A percentile compares a stretch with the other conserved stretches of the same genome.
Conservation (phyloP, 30 jellyfish, hydroid and myxozoan species). For the Phacellophora camtschatica region DNA sequence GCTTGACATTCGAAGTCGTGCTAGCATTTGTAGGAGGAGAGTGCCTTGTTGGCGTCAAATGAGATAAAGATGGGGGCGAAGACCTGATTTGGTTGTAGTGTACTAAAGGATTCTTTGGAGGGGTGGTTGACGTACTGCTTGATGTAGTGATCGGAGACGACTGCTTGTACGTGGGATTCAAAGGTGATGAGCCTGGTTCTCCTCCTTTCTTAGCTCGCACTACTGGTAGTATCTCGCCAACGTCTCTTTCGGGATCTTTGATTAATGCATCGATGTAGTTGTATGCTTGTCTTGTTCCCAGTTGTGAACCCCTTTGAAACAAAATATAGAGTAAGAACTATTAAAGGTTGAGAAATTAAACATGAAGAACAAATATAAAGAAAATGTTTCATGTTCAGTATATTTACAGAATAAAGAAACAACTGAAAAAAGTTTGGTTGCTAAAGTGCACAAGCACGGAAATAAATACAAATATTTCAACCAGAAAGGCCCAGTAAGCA, state of each 20-base stretch:
- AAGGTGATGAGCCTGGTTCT: conserved; percentile 2
- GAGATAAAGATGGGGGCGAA: conserved; percentile 15
- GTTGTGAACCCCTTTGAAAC: conserved; percentile 79
- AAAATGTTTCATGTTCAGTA: no score
- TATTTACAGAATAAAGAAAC: no score
- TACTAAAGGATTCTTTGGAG: not conserved
- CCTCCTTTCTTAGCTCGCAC: conserved; percentile 53
- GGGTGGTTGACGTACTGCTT: not conserved
- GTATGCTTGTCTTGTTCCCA: conserved; percentile 88
- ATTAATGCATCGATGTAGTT: conserved; percentile 86
- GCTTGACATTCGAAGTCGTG: not conserved
- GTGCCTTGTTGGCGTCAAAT: conserved; percentile 1
- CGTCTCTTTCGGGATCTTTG: conserved; percentile 93
- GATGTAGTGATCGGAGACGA: conserved; percentile 16
- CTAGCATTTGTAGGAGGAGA: not conserved
- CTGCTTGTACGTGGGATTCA: conserved; percentile 3
- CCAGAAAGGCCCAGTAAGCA: no score
- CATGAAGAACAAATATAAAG: no score
- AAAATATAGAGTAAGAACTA: not conserved
- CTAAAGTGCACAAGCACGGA: no score
- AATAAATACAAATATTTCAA: no score
- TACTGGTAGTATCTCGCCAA: conserved; percentile 86
- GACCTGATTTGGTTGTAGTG: not conserved
- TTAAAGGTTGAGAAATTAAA: not conserved
- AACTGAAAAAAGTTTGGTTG: no score